Evolutionary conservation across 1,140 invertebrate genomes (phyloP).

Genomic region (Procambarus virginalis): DNA sequence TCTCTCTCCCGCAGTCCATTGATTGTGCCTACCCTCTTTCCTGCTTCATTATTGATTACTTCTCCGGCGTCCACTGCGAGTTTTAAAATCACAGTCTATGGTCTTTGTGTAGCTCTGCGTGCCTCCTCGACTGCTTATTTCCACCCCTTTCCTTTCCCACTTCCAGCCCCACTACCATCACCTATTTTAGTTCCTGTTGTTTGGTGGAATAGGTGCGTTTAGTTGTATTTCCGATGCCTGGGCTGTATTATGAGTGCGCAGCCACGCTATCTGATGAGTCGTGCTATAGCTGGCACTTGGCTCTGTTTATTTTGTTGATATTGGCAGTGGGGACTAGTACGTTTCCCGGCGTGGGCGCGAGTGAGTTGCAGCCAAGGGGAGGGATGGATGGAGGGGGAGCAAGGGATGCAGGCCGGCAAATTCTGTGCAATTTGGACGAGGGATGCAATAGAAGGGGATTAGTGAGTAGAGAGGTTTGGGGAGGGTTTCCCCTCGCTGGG

Average conservation of each 20-base stretch:
- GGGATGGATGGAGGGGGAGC: not conserved
- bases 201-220: not conserved
- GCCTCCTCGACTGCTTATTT: not conserved
- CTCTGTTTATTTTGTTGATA: not conserved
- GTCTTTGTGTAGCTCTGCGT: not conserved
- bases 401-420: no score
- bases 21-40: not conserved
- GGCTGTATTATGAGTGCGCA: not conserved
- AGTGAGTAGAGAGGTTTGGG: no score
- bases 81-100: slow-evolving; percentile 6
- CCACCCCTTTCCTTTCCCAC: not conserved
- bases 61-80: slow-evolving; percentile 6
- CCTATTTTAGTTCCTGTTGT: not conserved
- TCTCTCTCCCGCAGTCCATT: not conserved
- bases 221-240: not conserved
- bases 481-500: no score
- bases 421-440: no score
- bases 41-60: slow-evolving; percentile 11
- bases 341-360: not conserved
- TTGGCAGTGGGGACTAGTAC: not conserved
- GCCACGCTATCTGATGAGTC: not conserved
- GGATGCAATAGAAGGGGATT: no score
- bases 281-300: not conserved
- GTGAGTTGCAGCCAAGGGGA: not conserved
- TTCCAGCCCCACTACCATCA: no score